Conservation (phyloP, 2,888 invertebrate genomes). For the Rhaphigaster nebulosa region DNA sequence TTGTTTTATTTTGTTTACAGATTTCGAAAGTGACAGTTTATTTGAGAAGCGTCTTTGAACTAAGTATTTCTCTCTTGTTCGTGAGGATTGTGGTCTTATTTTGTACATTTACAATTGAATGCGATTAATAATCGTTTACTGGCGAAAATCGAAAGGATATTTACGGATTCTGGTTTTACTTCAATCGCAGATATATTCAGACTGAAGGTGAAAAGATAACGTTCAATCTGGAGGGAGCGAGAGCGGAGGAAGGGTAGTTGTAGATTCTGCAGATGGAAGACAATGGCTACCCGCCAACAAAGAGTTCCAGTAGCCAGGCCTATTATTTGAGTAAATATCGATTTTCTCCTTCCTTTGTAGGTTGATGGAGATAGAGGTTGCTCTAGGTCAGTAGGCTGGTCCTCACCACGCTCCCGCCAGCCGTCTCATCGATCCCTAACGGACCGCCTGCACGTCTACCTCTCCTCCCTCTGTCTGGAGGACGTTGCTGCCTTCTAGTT, state of each 20-base stretch:
- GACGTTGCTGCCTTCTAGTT: background rate
- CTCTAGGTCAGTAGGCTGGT: constrained; percentile 55
- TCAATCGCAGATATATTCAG: background rate
- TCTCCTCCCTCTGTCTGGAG: background rate
- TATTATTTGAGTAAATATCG: constrained; percentile 18
- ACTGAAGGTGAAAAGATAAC: background rate
- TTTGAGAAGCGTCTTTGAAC: too few relatives aligned
- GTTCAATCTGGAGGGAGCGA: background rate
- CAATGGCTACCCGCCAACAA: background rate
- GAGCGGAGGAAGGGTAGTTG: background rate
- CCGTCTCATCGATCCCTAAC: constrained; percentile 37
- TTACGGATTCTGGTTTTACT: background rate
- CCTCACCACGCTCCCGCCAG: background rate
- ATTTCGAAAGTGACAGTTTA: too few relatives aligned
- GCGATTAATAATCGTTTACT: too few relatives aligned
- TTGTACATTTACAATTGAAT: too few relatives aligned
- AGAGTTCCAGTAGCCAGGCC: background rate
- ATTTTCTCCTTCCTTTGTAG: constrained; percentile 28
- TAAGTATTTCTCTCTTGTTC: too few relatives aligned
- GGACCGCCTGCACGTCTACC: background rate
- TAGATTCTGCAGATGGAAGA: background rate
- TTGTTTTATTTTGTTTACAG: too few relatives aligned
- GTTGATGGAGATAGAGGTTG: constrained; percentile 23
- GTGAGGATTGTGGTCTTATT: too few relatives aligned
- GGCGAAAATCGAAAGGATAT: too few relatives aligned